Evolutionary conservation across 2,797 vertebrate species (phyloP), one percentile per base, ranked within the genome.

Genomic region (Poeciliopsis gracilis): DNA sequence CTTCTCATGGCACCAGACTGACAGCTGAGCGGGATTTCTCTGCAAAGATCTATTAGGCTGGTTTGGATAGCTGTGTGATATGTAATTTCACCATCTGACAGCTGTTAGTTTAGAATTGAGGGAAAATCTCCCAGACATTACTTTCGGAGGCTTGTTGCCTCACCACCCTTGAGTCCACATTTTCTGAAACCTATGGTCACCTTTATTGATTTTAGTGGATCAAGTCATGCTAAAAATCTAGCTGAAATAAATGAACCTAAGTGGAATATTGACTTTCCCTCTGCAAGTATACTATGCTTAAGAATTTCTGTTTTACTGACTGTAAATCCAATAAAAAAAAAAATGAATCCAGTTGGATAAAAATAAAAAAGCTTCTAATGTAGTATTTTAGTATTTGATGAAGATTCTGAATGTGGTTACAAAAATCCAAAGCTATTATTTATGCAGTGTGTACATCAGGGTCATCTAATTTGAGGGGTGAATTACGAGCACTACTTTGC

Each of bases 171-270:
- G 81, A 77, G 79, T 92, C 49, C 75, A 82, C 81, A 83, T 88
- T 89, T 72, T 82, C 78, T 82, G 81, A 76, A 82, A 66, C 82
- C 76, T 49, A 20, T 51, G 70, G 66, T 77, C 81, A 73, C 77
- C 85, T 69, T 79, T 91, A 87, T 84, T 87, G 73, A 80, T 88
- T 88, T 88, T 41, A 78, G 76, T 80, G 81, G 86, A 88, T 91
- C 86, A 89, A 85, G 93, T 86, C 89, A 71, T 80, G 77, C 1
- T 12, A 79, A 77, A 79, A 77, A 59, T 88, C 84, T 53, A 76
- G 77, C 46, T 76, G 71, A 73, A 53, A 25, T 84, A 83, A 82
- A 91, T 90, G 80, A 90, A 90, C 71, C 85, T 70, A 80, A 88
- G 80, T 82, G 83, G 77, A 82, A 84, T 87, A 86, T 85, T 89